phyloP scores from a whole-genome alignment of 1,140 invertebrate species.

The Pararge aegeria region DNA sequence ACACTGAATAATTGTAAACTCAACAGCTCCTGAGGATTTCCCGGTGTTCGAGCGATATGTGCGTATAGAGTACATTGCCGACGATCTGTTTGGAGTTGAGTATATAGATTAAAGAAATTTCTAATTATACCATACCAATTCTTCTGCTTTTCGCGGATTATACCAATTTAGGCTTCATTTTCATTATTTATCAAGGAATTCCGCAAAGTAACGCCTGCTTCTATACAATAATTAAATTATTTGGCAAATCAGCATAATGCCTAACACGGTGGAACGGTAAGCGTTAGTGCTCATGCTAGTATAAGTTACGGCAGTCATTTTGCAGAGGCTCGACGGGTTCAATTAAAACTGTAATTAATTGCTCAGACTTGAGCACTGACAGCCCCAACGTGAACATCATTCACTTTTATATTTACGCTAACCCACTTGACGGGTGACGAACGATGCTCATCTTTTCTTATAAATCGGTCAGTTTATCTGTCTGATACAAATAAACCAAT shows the following conservation, averaged over 20 bases:
- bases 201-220: too few relatives aligned
- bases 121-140: too few relatives aligned
- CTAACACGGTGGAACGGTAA: conserved; percentile 16
- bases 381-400: conserved; percentile 59
- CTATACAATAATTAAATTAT: background rate
- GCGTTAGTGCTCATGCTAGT: conserved; percentile 20
- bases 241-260: background rate
- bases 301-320: conserved; percentile 38
- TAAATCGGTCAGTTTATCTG: conserved; percentile 17
- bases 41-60: too few relatives aligned
- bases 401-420: conserved; percentile 72
- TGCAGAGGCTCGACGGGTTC: conserved; percentile 56
- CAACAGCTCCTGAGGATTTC: too few relatives aligned
- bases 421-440: conserved; percentile 58
- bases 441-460: conserved; percentile 44
- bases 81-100: too few relatives aligned
- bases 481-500: background rate
- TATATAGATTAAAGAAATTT: too few relatives aligned
- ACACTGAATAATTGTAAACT: too few relatives aligned
- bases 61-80: too few relatives aligned
- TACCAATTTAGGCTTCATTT: too few relatives aligned
- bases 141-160: too few relatives aligned
- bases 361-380: conserved; percentile 57
- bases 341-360: conserved; percentile 77
- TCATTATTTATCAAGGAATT: too few relatives aligned